Evolutionary conservation across 2,113 vertebrate genomes (phyloP).

Genomic region (Abramis brama): DNA sequence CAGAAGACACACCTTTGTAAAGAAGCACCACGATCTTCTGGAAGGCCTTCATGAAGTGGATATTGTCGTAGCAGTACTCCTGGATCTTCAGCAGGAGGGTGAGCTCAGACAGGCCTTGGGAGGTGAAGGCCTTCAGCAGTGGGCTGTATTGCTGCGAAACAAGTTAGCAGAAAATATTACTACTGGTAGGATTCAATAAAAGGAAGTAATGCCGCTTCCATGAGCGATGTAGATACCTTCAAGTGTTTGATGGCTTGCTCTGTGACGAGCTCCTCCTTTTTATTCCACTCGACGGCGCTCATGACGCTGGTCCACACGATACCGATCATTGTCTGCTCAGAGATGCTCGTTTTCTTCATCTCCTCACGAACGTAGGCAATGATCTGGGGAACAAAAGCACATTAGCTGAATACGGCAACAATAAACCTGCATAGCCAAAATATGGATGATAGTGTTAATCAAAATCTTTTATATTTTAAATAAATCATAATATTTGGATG

Average conservation of each 20-base stretch:
- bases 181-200: background rate
- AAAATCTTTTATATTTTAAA: background rate
- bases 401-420: background rate
- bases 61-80: conserved; percentile 99
- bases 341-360: conserved; percentile 96
- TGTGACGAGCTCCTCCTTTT: conserved; percentile 98
- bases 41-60: conserved; percentile 99
- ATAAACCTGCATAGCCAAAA: background rate
- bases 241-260: conserved; percentile 99
- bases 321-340: conserved; percentile 90
- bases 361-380: conserved; percentile 92
- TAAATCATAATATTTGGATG: too few relatives aligned
- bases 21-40: conserved; percentile 99
- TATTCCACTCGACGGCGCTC: conserved; percentile 98
- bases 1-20: conserved; percentile 87
- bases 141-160: conserved; percentile 94
- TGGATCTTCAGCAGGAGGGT: conserved; percentile 98
- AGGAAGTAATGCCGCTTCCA: background rate
- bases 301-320: conserved; percentile 97
- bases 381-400: conserved; percentile 77
- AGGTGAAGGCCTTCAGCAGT: conserved; percentile 97
- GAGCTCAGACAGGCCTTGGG: conserved; percentile 97
- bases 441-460: background rate
- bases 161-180: background rate
- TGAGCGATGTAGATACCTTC: conserved; percentile 64